Evolutionary conservation across 2,888 invertebrate species (phyloP), one percentile per base, ranked within the genome.

Genomic region (Drosophila barbarae): DNA sequence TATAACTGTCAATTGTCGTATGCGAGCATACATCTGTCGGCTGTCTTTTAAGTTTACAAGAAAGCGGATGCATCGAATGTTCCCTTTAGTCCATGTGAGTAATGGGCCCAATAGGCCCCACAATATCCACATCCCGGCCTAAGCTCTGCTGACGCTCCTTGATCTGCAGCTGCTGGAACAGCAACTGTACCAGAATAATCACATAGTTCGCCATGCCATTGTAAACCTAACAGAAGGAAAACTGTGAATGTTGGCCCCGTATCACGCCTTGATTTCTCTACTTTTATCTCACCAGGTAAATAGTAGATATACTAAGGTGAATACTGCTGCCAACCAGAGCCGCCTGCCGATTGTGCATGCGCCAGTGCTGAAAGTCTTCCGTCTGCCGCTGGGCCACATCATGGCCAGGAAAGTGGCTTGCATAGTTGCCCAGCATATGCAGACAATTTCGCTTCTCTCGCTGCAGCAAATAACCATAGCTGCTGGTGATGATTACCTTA

Each of bases 161-260:
- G 35, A 77, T 69, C 41, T 68, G 76, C 15, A 77, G 73, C 58
- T 86, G 84, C 50, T 88, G 89, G 12, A 86, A 84, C 12, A 88
- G 80, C 34, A 89, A 41, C 59, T 88, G 88, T 15, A 88, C 85
- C 35, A 88, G 51, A 18, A 88, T 73, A 13, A 88, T 64, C 12
- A 88, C 85, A 56, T 88, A 88, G 59, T 87, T 88, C 1, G 76
- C 76, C 54, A 88, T 73, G 13, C 76, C 84, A 52, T 87, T 78
- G 23, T 86, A 67, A 10, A 86, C 69, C 88, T 89, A 57, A 30
- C 60, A 52, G 49, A 15, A 52, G 13, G 15, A 8, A n/a, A 44
- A n/a, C 9, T 10, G 36, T 46, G 5, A 30, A 34, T 21, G n/a
- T 18, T 21, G 28, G 2, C n/a, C 5, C 13, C 12, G 4, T 9